These are phyloP conservation scores for Protophormia terraenovae DNA, from an alignment of 2,888 invertebrate species.

Conservation along the genomic window DNA sequence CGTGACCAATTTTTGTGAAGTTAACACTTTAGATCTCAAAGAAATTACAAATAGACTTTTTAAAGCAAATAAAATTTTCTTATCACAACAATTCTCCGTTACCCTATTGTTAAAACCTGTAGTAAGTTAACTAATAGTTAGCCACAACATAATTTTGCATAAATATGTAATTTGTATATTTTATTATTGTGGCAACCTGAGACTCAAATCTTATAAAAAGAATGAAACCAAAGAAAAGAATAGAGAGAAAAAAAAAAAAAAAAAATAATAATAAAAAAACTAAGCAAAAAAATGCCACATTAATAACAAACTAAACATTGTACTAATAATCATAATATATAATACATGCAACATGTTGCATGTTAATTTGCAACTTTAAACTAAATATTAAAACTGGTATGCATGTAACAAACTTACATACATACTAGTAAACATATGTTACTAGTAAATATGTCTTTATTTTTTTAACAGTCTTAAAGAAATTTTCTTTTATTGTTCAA, in stretches of 20 bases:
- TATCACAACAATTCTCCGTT: too few relatives aligned
- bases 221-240: background rate
- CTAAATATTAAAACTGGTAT: background rate
- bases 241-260: background rate
- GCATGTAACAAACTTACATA: background rate
- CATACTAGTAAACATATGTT: background rate
- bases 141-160: constrained; percentile 24
- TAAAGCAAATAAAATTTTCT: too few relatives aligned
- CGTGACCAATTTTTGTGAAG: too few relatives aligned
- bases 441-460: background rate
- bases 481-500: background rate
- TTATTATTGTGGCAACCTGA: constrained; percentile 1
- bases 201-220: too few relatives aligned
- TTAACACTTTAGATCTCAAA: too few relatives aligned
- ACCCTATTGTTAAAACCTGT: background rate
- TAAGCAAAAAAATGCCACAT: constrained; percentile 52
- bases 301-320: constrained; percentile 32
- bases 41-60: too few relatives aligned
- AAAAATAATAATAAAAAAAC: too few relatives aligned
- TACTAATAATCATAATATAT: constrained; percentile 45
- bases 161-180: constrained; percentile 34
- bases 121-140: background rate
- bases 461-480: background rate
- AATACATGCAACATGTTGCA: constrained; percentile 69
- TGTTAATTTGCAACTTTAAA: constrained; percentile 50